Base-by-base conservation (phyloP, 1,140 invertebrate species). In the Aphaenogaster ashmeadi region DNA sequence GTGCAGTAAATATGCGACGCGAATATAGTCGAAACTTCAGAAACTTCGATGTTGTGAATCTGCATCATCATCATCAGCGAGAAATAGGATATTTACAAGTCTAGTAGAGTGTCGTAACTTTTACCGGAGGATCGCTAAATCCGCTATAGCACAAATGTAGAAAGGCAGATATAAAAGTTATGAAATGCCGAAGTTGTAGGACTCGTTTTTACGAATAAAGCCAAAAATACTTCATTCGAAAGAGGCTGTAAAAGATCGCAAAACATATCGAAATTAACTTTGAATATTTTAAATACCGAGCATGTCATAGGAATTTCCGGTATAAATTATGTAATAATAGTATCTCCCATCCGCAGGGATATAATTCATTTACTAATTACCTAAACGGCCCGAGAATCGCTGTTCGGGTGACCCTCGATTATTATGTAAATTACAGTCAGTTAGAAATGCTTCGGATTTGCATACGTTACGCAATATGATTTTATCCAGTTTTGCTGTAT, bases 391-490 rank as follows among this genome's bases (percentile, higher is more conserved):
- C 6, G 47, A 5, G 11, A 58, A n/a, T 72, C n/a, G 62, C 33
- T 15, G n/a, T n/a, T 69, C 36, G 21, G 15, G 2, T 33, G 66
- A 54, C 13, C 1, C 47, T 72, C 9, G 41, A 62, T 75, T 75
- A 38, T 83, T 58, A 83, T 74, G 41, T 50, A 83, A 83, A 83
- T 83, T 47, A 36, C 8, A 60, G n/a, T 41, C 44, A 18, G n/a
- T 9, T 80, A 41, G 78, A 54, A 27, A 33, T 58, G 54, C 2
- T 62, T 38, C 15, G 18, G 4, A 84, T 84, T 84, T 50, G 54
- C 80, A 84, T 83, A 72, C 33, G 33, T 84, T 87, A 21, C 50
- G 77, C 11, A 87, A 88, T 83, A 33, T 13, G 41, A 86, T 72
- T 78, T 74, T 83, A 33, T 60, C 6, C 38, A 33, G 15, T 74